Percentiles rank a stretch among this genome's conserved stretches.
These are phyloP conservation scores for Tachina grossa DNA, from an alignment of 2,888 invertebrate species.

Conservation along the genomic window DNA sequence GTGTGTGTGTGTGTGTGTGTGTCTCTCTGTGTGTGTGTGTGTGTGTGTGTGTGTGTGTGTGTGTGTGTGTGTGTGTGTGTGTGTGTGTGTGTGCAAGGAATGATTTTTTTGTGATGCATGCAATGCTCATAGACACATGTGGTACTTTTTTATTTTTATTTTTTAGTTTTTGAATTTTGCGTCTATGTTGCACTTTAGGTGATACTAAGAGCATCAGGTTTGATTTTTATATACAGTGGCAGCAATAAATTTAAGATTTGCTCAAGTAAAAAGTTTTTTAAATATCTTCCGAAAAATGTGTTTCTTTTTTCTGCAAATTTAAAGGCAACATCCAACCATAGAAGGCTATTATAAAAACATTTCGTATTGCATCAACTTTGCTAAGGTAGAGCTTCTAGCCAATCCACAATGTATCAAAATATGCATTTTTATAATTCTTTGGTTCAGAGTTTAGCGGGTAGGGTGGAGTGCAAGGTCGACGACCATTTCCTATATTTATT, in stretches of 20 bases:
- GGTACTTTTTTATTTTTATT: neutral
- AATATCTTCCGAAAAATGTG: too few relatives aligned
- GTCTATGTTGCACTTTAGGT: neutral
- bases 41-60: neutral
- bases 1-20: neutral
- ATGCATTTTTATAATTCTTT: too few relatives aligned
- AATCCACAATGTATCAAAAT: too few relatives aligned
- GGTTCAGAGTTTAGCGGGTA: too few relatives aligned
- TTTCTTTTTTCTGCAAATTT: too few relatives aligned
- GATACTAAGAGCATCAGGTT: neutral
- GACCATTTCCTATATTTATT: neutral
- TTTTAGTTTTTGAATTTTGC: neutral
- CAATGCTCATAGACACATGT: conserved; percentile 21
- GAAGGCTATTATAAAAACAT: too few relatives aligned
- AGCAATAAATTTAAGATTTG: neutral
- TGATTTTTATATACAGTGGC: neutral
- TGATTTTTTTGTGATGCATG: conserved; percentile 28
- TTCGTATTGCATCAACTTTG: too few relatives aligned
- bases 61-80: neutral
- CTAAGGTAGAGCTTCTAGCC: too few relatives aligned
- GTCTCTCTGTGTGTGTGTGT: too few relatives aligned
- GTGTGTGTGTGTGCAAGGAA: neutral
- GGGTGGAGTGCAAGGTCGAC: neutral
- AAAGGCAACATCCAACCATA: too few relatives aligned
- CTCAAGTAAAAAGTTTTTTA: too few relatives aligned